phyloP scores from a whole-genome alignment of 1,140 invertebrate species.

The Batillaria attramentaria region DNA sequence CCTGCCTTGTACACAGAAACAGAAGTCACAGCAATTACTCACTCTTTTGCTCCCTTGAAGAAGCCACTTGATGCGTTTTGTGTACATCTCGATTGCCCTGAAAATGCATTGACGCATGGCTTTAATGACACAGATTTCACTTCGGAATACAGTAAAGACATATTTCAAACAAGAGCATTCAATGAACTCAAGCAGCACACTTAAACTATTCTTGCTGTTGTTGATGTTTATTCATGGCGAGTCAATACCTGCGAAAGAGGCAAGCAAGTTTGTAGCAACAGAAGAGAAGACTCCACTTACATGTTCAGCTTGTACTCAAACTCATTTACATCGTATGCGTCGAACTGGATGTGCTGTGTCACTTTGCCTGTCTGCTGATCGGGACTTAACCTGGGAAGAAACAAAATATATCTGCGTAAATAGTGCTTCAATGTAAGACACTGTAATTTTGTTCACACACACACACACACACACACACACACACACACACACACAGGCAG shows the following conservation, averaged over 20 bases:
- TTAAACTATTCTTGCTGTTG: not conserved
- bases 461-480: conserved; percentile 20
- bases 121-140: too few relatives aligned
- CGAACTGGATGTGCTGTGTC: conserved; percentile 70
- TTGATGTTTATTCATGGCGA: not conserved
- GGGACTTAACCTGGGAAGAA: conserved; percentile 56
- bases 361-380: conserved; percentile 67
- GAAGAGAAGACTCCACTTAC: conserved; percentile 52
- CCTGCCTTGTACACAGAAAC: not conserved
- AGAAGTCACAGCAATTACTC: conserved; percentile 25
- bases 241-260: not conserved
- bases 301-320: conserved; percentile 71
- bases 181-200: not conserved
- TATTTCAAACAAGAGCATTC: too few relatives aligned
- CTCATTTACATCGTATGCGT: conserved; percentile 70
- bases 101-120: too few relatives aligned
- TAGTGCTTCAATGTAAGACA: not conserved
- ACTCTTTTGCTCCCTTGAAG: conserved; percentile 70
- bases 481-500: conserved; percentile 9
- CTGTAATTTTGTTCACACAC: not conserved
- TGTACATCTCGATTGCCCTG: conserved; percentile 69
- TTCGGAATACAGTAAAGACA: too few relatives aligned
- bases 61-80: conserved; percentile 71
- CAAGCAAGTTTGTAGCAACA: not conserved
- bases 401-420: not conserved